Conservation (phyloP, 1,140 invertebrate species). For the Lasaia peninsularis region DNA sequence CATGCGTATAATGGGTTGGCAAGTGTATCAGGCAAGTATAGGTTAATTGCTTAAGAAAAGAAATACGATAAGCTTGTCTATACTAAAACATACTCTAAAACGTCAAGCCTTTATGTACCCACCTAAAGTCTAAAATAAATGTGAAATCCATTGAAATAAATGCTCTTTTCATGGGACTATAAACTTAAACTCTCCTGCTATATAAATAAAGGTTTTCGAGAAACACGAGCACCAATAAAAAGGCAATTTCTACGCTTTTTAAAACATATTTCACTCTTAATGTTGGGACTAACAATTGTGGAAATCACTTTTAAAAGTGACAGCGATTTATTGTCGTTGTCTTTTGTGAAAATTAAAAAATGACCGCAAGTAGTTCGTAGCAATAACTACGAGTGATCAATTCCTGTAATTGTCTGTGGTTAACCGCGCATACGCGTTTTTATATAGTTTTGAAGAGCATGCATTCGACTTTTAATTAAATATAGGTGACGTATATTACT, state of each 20-base stretch:
- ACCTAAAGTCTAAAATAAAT: slow-evolving; percentile 1
- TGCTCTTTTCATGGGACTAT: background rate
- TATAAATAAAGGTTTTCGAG: slow-evolving; percentile 4
- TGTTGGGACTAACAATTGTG: slow-evolving; percentile 10
- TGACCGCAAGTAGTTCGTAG: background rate
- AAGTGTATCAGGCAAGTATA: too few relatives aligned
- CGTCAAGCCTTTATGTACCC: slow-evolving; percentile 1
- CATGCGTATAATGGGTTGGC: too few relatives aligned
- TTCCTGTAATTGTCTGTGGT: too few relatives aligned
- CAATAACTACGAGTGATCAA: too few relatives aligned
- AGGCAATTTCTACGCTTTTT: slow-evolving; percentile 9
- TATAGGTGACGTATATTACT: too few relatives aligned
- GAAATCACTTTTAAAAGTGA: slow-evolving; percentile 2
- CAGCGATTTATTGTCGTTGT: background rate
- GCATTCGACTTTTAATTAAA: too few relatives aligned
- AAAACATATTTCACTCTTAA: slow-evolving; percentile 12
- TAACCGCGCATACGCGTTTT: too few relatives aligned
- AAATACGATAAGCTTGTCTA: background rate
- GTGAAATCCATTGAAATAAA: slow-evolving; percentile 6
- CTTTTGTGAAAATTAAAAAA: slow-evolving; percentile 5
- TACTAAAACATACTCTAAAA: background rate
- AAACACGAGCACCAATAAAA: background rate
- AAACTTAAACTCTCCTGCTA: background rate
- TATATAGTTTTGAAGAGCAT: too few relatives aligned
- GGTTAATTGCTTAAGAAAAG: too few relatives aligned